A percentile compares a stretch with the other conserved stretches of the same genome.
These are phyloP conservation scores for Deilephila porcellus DNA, from an alignment of 2,888 invertebrate genomes.

Conservation along the genomic window DNA sequence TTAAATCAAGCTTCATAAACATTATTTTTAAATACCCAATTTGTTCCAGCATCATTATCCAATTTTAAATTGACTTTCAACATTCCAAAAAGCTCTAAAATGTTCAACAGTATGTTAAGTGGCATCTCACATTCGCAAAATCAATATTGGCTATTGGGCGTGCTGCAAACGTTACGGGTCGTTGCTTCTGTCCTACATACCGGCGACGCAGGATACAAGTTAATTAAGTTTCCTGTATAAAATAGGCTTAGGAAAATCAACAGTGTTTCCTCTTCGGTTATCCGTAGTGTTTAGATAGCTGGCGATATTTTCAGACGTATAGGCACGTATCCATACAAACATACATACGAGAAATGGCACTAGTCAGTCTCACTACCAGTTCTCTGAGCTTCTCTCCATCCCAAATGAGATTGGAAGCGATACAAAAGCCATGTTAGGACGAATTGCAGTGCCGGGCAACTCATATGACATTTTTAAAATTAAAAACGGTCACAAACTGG, in stretches of 20 bases:
- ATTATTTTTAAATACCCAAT: not conserved
- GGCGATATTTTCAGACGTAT: too few relatives aligned
- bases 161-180: constrained; percentile 58
- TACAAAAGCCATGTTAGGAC: too few relatives aligned
- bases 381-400: too few relatives aligned
- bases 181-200: constrained; percentile 60
- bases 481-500: too few relatives aligned
- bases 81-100: not conserved
- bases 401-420: too few relatives aligned
- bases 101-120: constrained; percentile 36
- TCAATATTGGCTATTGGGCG: constrained; percentile 64
- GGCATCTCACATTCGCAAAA: constrained; percentile 50
- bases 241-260: not conserved
- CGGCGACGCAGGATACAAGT: constrained; percentile 34
- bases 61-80: not conserved
- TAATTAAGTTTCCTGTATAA: not conserved
- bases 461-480: too few relatives aligned
- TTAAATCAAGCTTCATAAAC: not conserved
- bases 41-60: not conserved
- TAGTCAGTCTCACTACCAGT: too few relatives aligned
- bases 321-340: too few relatives aligned
- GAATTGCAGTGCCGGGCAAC: too few relatives aligned
- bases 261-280: not conserved
- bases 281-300: not conserved
- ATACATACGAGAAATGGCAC: too few relatives aligned